phyloP scores from a whole-genome alignment of 2,888 invertebrate genomes.

The Polydrusus pterygomalis region DNA sequence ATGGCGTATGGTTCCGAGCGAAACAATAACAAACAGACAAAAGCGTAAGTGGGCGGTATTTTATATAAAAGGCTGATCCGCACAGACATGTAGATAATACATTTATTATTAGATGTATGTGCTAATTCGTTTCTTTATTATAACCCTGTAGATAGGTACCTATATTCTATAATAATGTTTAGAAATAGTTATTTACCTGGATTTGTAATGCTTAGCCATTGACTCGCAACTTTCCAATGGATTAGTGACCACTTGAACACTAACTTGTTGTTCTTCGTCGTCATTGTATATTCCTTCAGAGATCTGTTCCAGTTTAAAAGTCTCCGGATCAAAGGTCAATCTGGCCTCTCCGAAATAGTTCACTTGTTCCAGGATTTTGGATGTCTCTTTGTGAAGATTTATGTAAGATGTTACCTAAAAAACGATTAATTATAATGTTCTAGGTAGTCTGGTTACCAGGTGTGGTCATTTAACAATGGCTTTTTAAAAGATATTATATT shows the following conservation, averaged over 20 bases:
- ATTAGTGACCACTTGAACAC: slow-evolving; percentile 65
- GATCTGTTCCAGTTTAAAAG: slow-evolving; percentile 74
- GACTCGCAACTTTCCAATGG: slow-evolving; percentile 74
- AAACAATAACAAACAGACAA: no score
- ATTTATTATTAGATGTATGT: no score
- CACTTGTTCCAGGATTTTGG: slow-evolving; percentile 75
- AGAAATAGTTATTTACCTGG: slow-evolving; percentile 57
- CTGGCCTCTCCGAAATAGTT: slow-evolving; percentile 76
- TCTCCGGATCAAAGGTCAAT: slow-evolving; percentile 76
- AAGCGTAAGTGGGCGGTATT: no score
- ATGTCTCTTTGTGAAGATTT: slow-evolving; percentile 76
- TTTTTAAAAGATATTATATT: no score
- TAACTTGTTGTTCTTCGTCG: slow-evolving; percentile 72
- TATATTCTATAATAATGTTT: background rate
- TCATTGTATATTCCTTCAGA: slow-evolving; percentile 72
- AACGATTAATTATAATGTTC: background rate
- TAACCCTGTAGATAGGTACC: no score
- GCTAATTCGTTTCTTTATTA: no score
- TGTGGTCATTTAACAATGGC: no score
- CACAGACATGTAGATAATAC: no score
- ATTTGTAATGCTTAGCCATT: slow-evolving; percentile 74
- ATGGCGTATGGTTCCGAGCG: no score
- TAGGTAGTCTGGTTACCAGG: background rate
- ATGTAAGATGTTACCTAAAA: slow-evolving; percentile 74
- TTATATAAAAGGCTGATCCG: no score